Evolutionary conservation across 2,888 invertebrate genomes (phyloP).

Genomic region (Napeogenes sylphis): DNA sequence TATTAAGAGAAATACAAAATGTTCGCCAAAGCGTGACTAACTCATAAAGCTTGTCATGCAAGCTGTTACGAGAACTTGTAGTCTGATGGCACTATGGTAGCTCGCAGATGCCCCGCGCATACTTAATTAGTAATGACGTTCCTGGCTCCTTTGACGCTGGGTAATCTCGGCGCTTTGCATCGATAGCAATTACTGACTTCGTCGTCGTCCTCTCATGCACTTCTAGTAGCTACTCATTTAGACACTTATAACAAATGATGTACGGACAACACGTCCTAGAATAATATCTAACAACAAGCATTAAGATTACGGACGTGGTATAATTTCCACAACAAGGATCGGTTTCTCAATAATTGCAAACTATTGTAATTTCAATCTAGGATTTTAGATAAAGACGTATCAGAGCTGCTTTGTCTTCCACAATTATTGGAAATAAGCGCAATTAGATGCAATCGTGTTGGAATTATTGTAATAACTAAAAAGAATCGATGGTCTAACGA

Average conservation of each 20-base stretch:
- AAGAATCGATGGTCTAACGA: conserved; percentile 71
- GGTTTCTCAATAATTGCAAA: conserved; percentile 47
- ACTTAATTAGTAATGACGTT: conserved; percentile 62
- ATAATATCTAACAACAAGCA: conserved; percentile 53
- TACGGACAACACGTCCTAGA: conserved; percentile 59
- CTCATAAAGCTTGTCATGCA: conserved; percentile 34
- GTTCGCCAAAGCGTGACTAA: conserved; percentile 24
- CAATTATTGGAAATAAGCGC: conserved; percentile 67
- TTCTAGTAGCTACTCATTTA: conserved; percentile 32
- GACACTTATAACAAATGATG: conserved; percentile 32
- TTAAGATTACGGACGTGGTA: conserved; percentile 55
- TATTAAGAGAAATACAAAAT: conserved; percentile 21
- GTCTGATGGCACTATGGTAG: conserved; percentile 41
- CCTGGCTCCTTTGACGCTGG: conserved; percentile 54
- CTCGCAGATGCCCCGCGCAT: conserved; percentile 32
- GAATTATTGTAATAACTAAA: conserved; percentile 77
- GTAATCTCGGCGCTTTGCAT: conserved; percentile 47
- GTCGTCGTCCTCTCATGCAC: conserved; percentile 28
- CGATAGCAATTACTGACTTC: conserved; percentile 43
- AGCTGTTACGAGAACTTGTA: conserved; percentile 36
- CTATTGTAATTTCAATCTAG: conserved; percentile 42
- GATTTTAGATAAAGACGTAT: conserved; percentile 48
- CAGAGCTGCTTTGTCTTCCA: conserved; percentile 57
- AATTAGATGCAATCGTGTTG: conserved; percentile 73
- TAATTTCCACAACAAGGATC: conserved; percentile 53